Base-by-base conservation (phyloP, 2,888 invertebrate species). In the Lasioglossum malachurum region DNA sequence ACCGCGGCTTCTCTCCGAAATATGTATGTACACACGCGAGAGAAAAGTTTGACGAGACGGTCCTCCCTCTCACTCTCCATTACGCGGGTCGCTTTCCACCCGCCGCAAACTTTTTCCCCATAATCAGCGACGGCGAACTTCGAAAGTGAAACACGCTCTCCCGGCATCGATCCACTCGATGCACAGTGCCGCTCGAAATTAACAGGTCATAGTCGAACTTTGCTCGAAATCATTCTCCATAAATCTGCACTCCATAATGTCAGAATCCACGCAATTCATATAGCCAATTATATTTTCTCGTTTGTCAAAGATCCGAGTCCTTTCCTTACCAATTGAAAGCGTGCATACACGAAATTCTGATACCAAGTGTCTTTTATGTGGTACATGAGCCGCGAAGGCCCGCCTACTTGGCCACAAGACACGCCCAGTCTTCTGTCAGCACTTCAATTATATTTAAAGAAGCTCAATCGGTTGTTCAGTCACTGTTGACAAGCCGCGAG, bases 71-170 rank as follows among this genome's bases (percentile, higher is more conserved):
- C 49, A 0, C 49, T n/a, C 57, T 3, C n/a, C 3, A 10, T 57
- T n/a, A n/a, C 60, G 27, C 27, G 60, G 60, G 4, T 60, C 60
- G 60, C 16, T 60, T 60, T 27, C 14, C 27, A n/a, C 14, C 60
- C 60, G 27, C 8, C 60, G 60, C 60, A 2, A 60, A 60, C 60
- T 60, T 60, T 60, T 60, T 27, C 27, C 57, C 60, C 60, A 60
- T 60, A 67, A 35, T 67, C 31, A 67, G 67, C 31, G 31, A 35
- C 19, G 31, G 19, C 67, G 8, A 67, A 67, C 31, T 67, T 67
- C 35, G 67, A 67, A 67, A 67, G 67, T 35, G 67, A 67, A 67
- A 67, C 67, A 67, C 60, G 67, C 67, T 67, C 67, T 67, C 67
- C 31, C 0, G 3, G 67, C 27, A 60, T 60, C 60, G 60, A 60